A percentile compares a stretch with the other conserved stretches of the same genome.
Conservation (phyloP, 2,797 vertebrate genomes). For the Loriculus beryllinus region DNA sequence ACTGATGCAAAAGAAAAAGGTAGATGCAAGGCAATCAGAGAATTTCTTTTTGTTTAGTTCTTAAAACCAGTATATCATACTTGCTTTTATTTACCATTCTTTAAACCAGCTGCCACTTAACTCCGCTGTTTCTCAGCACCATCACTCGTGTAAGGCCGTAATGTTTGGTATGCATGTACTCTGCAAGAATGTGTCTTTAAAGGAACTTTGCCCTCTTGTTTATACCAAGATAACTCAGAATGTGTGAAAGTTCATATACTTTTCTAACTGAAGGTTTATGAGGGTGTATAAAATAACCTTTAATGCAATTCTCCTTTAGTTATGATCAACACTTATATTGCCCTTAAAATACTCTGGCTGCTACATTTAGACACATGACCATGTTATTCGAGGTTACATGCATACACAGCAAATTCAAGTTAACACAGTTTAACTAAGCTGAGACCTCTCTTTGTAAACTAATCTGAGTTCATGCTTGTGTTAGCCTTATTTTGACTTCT, state of each 20-base stretch:
- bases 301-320: background rate
- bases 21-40: background rate
- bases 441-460: background rate
- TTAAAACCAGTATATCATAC: background rate
- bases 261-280: background rate
- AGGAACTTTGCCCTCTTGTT: background rate
- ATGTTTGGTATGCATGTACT: background rate
- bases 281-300: background rate
- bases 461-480: background rate
- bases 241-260: background rate
- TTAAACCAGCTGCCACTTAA: background rate
- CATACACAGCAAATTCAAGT: background rate
- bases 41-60: background rate
- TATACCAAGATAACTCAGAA: background rate
- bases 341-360: background rate
- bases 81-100: background rate
- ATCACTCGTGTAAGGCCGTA: background rate
- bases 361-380: background rate
- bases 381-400: background rate
- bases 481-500: background rate
- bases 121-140: background rate
- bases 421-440: background rate
- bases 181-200: background rate
- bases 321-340: background rate
- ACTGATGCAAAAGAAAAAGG: background rate